Percentiles rank a stretch among this genome's conserved stretches.
Evolutionary conservation across 2,797 vertebrate genomes (phyloP).

Genomic region (Buphagus erythrorhynchus): DNA sequence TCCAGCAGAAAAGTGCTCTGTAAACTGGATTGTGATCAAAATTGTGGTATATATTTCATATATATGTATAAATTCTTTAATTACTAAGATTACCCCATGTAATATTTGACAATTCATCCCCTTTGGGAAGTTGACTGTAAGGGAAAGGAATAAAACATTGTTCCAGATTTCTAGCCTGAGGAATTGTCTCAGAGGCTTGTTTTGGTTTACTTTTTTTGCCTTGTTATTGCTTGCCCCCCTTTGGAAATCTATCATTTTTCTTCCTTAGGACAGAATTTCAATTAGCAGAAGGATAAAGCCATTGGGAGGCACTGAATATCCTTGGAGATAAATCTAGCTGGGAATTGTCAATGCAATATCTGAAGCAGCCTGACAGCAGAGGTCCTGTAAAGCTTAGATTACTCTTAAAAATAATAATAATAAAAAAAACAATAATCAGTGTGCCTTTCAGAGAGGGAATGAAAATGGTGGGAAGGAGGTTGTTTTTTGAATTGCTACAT

Average conservation of each 20-base stretch:
- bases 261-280: slow-evolving; percentile 28
- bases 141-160: not conserved
- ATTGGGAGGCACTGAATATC: not conserved
- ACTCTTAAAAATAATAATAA: not conserved
- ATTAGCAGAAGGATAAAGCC: slow-evolving; percentile 22
- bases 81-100: not conserved
- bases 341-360: slow-evolving; percentile 8
- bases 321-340: slow-evolving; percentile 7
- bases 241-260: not conserved
- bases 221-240: not conserved
- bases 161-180: not conserved
- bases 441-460: not conserved
- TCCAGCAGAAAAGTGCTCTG: not conserved
- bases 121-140: not conserved
- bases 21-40: not conserved
- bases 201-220: not conserved
- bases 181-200: not conserved
- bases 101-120: not conserved
- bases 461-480: not conserved
- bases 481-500: not conserved
- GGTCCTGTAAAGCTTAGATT: not conserved
- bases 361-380: not conserved
- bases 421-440: not conserved
- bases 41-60: not conserved
- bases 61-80: not conserved